Conservation (phyloP, 2,888 invertebrate species). For the Trachelus tabidus region DNA sequence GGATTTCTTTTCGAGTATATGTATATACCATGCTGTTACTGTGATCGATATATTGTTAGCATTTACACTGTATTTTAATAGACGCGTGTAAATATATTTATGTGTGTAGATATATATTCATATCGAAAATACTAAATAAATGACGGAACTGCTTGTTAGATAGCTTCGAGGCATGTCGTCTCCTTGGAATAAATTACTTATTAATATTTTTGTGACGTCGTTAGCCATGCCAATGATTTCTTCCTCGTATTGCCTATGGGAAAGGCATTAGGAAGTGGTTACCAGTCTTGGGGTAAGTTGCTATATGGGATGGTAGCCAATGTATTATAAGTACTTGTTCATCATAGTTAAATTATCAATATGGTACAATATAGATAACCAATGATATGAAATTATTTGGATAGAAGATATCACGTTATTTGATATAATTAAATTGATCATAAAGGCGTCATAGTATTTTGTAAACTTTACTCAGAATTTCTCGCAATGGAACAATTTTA, state of each 20-base stretch:
- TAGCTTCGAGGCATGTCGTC: background rate
- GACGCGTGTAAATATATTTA: background rate
- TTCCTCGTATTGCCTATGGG: background rate
- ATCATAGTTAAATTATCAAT: background rate
- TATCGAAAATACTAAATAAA: background rate
- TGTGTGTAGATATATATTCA: background rate
- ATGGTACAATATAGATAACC: background rate
- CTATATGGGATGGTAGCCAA: background rate
- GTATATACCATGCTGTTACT: no score
- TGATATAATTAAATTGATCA: background rate
- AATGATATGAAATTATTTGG: background rate
- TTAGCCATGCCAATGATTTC: background rate
- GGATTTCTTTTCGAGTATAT: no score
- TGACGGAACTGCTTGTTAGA: background rate
- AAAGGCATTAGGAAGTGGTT: constrained; percentile 2
- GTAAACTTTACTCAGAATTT: background rate
- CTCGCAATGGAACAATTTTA: background rate
- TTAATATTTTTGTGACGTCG: background rate
- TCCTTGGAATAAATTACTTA: constrained; percentile 2
- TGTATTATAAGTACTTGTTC: background rate
- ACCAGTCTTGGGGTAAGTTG: background rate
- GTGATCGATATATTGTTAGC: background rate
- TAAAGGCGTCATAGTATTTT: background rate
- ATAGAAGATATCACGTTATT: background rate
- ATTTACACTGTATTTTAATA: background rate